A percentile compares a stretch with the other conserved stretches of the same genome.
These are phyloP conservation scores for Vulpes lagopus DNA, from an alignment of 2,113 vertebrate genomes.

Conservation along the genomic window DNA sequence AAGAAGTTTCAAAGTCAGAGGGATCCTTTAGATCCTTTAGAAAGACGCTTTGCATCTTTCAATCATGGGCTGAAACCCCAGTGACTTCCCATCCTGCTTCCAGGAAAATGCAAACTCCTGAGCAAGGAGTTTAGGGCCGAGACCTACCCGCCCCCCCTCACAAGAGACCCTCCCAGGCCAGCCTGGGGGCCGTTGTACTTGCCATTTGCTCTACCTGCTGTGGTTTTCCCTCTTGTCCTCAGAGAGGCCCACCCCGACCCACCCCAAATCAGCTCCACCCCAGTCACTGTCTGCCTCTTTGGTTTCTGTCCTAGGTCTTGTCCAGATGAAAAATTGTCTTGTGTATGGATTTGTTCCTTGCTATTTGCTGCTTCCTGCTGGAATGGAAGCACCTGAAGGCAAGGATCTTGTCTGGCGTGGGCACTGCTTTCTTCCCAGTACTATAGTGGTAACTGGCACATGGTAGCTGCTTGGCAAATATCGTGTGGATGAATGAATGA, in stretches of 20 bases:
- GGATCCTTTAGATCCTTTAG: neutral
- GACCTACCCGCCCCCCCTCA: neutral
- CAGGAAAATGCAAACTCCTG: neutral
- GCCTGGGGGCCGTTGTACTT: neutral
- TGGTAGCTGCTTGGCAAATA: neutral
- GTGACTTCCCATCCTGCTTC: neutral
- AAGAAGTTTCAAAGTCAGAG: constrained; percentile 12
- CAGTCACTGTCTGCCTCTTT: neutral
- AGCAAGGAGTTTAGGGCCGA: no score
- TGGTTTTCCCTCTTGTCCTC: neutral
- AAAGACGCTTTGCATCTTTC: neutral
- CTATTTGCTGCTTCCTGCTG: neutral
- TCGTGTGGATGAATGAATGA: neutral
- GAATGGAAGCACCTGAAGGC: neutral
- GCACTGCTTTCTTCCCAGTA: neutral
- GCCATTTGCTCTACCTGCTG: neutral
- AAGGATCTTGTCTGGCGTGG: neutral
- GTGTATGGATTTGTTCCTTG: neutral
- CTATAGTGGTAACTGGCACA: neutral
- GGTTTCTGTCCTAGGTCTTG: neutral
- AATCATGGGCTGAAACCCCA: neutral
- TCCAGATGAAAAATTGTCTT: neutral
- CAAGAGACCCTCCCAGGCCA: neutral
- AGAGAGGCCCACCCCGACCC: neutral
- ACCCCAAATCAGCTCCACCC: neutral